These are phyloP conservation scores for Amphibalanus amphitrite DNA, from an alignment of 1,140 invertebrate species.

Conservation along the genomic window DNA sequence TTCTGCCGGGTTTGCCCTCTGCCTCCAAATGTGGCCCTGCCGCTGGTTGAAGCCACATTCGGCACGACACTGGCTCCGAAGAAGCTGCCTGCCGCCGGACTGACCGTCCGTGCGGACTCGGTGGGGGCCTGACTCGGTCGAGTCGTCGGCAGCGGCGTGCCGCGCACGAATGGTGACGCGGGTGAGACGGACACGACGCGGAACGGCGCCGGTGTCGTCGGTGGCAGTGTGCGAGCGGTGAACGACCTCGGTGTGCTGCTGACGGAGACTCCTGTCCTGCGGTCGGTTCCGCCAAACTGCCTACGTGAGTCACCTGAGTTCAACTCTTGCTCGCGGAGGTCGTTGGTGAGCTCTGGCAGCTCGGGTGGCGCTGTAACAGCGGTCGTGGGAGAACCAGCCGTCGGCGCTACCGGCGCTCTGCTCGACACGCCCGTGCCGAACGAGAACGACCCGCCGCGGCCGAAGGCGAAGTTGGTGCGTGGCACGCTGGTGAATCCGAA, in stretches of 20 bases:
- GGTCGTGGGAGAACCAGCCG: not conserved
- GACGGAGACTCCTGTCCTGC: too few species aligned
- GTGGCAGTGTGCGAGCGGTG: not conserved
- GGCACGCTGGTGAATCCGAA: not conserved
- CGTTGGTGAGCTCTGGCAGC: not conserved
- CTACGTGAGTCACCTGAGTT: too few species aligned
- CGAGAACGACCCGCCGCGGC: not conserved
- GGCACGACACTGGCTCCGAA: not conserved
- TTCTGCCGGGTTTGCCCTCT: too few species aligned
- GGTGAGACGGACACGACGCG: not conserved
- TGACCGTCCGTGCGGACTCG: not conserved
- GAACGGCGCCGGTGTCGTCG: not conserved
- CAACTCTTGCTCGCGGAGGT: too few species aligned
- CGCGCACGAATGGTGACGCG: not conserved
- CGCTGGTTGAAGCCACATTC: not conserved
- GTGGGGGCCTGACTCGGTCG: too few species aligned
- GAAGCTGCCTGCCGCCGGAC: not conserved
- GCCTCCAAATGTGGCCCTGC: too few species aligned
- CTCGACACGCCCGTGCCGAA: not conserved
- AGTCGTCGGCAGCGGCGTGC: too few species aligned
- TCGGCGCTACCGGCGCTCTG: too few species aligned
- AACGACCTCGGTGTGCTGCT: not conserved
- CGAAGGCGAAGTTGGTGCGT: not conserved
- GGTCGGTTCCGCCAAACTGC: too few species aligned
- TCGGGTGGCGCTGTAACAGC: not conserved